A percentile compares a stretch with the other conserved stretches of the same genome.
Evolutionary conservation across 1,140 invertebrate species (phyloP).

Genomic region (Sitobion miscanthi): DNA sequence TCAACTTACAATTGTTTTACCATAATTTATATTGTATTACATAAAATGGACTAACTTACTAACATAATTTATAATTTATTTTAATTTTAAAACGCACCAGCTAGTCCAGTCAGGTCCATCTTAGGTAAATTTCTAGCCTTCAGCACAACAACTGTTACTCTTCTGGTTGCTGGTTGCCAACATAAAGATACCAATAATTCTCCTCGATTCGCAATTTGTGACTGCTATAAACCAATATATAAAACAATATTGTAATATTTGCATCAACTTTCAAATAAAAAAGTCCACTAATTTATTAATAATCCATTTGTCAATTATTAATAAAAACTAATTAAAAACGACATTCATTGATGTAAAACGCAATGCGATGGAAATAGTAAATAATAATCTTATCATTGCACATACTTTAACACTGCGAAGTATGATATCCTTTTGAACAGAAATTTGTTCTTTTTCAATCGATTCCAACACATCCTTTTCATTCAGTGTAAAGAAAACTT

Average conservation of each 20-base stretch:
- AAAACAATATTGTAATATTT: neutral
- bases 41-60: neutral
- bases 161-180: conserved; percentile 89
- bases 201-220: conserved; percentile 67
- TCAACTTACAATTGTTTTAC: neutral
- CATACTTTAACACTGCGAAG: conserved; percentile 83
- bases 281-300: neutral
- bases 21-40: neutral
- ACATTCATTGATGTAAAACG: neutral
- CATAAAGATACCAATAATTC: conserved; percentile 91
- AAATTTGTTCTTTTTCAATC: conserved; percentile 78
- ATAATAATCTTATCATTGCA: neutral
- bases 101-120: conserved; percentile 94
- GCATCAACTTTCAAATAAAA: neutral
- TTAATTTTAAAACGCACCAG: conserved; percentile 64
- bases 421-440: conserved; percentile 82
- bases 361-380: neutral
- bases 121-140: conserved; percentile 93
- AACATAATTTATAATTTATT: neutral
- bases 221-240: conserved; percentile 1
- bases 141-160: conserved; percentile 87
- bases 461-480: conserved; percentile 76
- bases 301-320: neutral
- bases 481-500: conserved; percentile 87
- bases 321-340: neutral